A percentile compares a stretch with the other conserved stretches of the same genome.
Evolutionary conservation across 1,140 invertebrate species (phyloP).

Genomic region (Microplitis demolitor): DNA sequence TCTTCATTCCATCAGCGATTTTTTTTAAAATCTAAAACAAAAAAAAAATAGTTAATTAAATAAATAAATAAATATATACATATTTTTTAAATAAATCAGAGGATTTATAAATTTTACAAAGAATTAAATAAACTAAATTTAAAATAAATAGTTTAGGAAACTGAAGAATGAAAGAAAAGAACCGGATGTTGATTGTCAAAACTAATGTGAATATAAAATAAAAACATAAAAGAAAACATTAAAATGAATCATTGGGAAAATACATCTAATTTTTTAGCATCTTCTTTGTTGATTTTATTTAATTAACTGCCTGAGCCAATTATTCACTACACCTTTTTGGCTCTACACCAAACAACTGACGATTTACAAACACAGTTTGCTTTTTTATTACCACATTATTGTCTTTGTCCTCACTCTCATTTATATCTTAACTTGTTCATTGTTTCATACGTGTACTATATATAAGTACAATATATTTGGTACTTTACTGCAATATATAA

Average conservation of each 20-base stretch:
- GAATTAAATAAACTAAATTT: no score
- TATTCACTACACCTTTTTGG: not conserved
- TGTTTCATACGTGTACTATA: no score
- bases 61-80: no score
- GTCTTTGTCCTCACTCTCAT: not conserved
- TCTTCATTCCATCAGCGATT: not conserved
- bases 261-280: not conserved
- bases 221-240: not conserved
- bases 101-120: no score
- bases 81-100: no score
- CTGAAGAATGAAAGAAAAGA: no score
- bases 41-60: not conserved
- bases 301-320: conserved; percentile 2
- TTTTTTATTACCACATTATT: not conserved
- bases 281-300: not conserved
- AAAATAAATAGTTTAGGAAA: no score
- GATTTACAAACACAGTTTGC: not conserved
- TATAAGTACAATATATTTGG: no score
- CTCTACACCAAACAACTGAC: not conserved
- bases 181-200: no score
- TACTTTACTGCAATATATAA: no score
- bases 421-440: not conserved
- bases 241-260: not conserved
- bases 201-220: no score
- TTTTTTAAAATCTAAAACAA: not conserved